Evolutionary conservation across 2,113 vertebrate genomes (phyloP), one percentile per base, ranked within the genome.

Genomic region (Gasterosteus nipponicus): DNA sequence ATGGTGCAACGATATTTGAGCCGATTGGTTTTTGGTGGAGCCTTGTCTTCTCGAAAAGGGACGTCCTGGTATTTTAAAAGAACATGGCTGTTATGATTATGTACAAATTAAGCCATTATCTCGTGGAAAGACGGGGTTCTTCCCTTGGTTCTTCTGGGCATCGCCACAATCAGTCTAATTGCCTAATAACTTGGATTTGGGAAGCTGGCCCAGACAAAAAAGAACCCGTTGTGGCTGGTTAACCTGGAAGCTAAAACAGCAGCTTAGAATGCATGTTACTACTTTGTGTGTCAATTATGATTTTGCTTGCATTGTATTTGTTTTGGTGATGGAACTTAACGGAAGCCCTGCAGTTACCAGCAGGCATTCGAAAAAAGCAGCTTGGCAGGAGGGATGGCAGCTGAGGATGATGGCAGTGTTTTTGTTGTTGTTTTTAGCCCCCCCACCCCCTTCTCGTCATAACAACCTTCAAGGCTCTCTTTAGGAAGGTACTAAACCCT

Each of bases 171-270:
- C 89, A 90, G 82, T 81, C 82, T 90, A 92, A 91, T 93, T 92
- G 89, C 90, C 89, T 90, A 88, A 91, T 90, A 82, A 69, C 85
- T 89, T 89, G 92, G 86, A 90, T 92, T 87, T 87, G 86, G 78
- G 86, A 86, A 83, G 91, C 73, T 87, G 80, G 89, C 81, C 86
- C 75, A 78, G 74, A 54, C 11, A 26, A 4, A 54, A 83, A n/a
- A 7, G 41, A 89, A 87, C 81, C 81, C 41, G 77, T 88, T 82
- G 75, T 86, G 72, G 73, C 78, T 59, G 62, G 69, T 42, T 54
- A 19, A 8, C 47, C 47, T 63, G 29, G 46, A 70, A 31, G 75
- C 54, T 57, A 19, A 51, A 11, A 53, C 49, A 10, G 49, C 49
- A 54, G 22, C 53, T 14, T 22, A 11, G 46, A 47, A 47, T 47